These are phyloP conservation scores for Oryzaephilus surinamensis DNA, from an alignment of 1,140 invertebrate genomes.

Conservation along the genomic window DNA sequence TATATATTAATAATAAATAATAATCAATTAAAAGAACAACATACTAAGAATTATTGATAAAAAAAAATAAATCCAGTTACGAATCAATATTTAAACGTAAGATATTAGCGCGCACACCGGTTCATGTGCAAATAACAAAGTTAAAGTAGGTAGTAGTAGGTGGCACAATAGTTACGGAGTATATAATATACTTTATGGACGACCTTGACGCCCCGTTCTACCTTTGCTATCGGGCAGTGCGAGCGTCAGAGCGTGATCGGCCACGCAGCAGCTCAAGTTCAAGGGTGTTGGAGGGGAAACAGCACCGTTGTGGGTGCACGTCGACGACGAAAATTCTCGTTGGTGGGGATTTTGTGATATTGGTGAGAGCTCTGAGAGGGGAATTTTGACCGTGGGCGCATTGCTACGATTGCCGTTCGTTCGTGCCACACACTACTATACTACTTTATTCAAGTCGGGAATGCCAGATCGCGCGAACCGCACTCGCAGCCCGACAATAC, in stretches of 20 bases:
- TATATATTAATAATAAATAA: too few species aligned
- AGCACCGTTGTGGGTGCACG: conserved; percentile 28
- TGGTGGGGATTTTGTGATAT: neutral
- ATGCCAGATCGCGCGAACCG: conserved; percentile 32
- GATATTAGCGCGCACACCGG: too few species aligned
- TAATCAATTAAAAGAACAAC: too few species aligned
- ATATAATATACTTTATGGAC: too few species aligned
- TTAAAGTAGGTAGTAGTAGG: too few species aligned
- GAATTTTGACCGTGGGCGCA: conserved; percentile 24
- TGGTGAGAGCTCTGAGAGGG: conserved; percentile 22
- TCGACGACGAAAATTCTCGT: too few species aligned
- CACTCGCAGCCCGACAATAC: conserved; percentile 26
- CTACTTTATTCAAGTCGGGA: conserved; percentile 28
- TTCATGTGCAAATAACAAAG: too few species aligned
- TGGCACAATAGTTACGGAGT: too few species aligned
- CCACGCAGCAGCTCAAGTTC: conserved; percentile 53
- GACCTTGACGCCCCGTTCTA: conserved; percentile 23
- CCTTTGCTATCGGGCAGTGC: conserved; percentile 26
- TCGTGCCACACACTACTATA: conserved; percentile 1
- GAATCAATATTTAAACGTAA: too few species aligned
- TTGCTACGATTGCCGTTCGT: conserved; percentile 19
- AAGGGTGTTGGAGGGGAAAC: conserved; percentile 43
- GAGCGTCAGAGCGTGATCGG: conserved; percentile 22
- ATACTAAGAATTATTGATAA: too few species aligned
- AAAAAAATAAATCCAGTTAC: too few species aligned